These are phyloP conservation scores for Chloroceryle inda DNA, from an alignment of 2,797 vertebrate species.

Conservation along the genomic window DNA sequence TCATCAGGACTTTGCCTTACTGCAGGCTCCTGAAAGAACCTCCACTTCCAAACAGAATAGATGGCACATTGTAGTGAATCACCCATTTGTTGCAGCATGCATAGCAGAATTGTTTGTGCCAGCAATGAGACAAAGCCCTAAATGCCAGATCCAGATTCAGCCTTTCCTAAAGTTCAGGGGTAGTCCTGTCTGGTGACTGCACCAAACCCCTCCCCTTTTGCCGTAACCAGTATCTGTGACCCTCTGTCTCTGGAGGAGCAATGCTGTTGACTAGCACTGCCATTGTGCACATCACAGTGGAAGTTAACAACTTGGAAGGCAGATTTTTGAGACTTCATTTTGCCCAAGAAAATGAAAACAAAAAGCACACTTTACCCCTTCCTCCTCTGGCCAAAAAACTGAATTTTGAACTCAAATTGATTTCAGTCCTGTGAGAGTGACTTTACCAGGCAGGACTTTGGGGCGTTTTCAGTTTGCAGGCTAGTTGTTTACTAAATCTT, in stretches of 20 bases:
- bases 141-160: background rate
- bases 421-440: background rate
- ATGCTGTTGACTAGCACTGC: background rate
- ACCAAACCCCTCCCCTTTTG: background rate
- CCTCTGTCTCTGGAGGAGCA: background rate
- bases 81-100: background rate
- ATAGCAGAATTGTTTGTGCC: conserved; percentile 10
- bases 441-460: background rate
- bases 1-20: background rate
- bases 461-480: conserved; percentile 9
- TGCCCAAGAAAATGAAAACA: background rate
- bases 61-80: background rate
- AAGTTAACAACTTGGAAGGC: background rate
- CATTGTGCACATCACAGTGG: background rate
- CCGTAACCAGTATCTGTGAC: background rate
- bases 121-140: background rate
- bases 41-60: background rate
- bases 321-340: background rate
- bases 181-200: background rate
- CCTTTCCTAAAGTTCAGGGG: background rate
- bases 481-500: conserved; percentile 58
- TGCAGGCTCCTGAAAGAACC: background rate
- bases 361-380: background rate
- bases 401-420: background rate
- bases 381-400: background rate